A percentile compares a stretch with the other conserved stretches of the same genome.
Evolutionary conservation across 2,797 vertebrate species (phyloP).

Genomic region (Argyrosomus regius): DNA sequence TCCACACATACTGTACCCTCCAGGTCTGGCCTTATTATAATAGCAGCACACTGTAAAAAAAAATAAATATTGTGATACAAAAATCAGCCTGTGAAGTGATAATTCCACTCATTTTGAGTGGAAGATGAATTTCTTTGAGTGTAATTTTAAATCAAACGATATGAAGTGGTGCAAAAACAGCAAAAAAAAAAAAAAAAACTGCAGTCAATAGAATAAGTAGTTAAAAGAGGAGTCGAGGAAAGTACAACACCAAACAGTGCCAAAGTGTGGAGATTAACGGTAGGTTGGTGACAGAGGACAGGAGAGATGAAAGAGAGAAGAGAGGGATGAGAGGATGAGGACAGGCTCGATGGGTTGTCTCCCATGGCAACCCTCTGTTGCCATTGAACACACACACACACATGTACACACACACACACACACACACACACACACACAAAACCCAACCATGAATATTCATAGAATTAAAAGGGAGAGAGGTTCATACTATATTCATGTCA

Average conservation of each 20-base stretch:
- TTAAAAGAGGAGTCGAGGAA: neutral
- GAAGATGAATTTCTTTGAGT: neutral
- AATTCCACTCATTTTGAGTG: neutral
- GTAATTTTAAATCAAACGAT: neutral
- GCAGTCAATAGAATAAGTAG: neutral
- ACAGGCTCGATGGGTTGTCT: slow-evolving; percentile 69
- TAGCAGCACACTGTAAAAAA: neutral
- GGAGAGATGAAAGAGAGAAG: slow-evolving; percentile 66
- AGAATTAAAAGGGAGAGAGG: slow-evolving; percentile 54
- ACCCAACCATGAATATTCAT: slow-evolving; percentile 78
- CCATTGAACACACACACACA: slow-evolving; percentile 49
- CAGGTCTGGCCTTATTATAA: neutral
- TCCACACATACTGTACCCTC: neutral
- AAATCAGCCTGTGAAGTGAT: neutral
- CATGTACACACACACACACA: slow-evolving; percentile 32
- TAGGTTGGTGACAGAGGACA: slow-evolving; percentile 55
- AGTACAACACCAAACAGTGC: slow-evolving; percentile 16
- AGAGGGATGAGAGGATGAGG: slow-evolving; percentile 68
- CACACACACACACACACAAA: slow-evolving; percentile 26
- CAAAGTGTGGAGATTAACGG: slow-evolving; percentile 48
- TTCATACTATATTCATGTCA: slow-evolving; percentile 71
- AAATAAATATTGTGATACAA: neutral
- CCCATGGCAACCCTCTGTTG: slow-evolving; percentile 77
- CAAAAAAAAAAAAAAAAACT: neutral
- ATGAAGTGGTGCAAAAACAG: neutral